Percentiles rank a stretch among this genome's conserved stretches.
Evolutionary conservation across 2,113 vertebrate species (phyloP).

Genomic region (Ptychochromis oligacanthus): DNA sequence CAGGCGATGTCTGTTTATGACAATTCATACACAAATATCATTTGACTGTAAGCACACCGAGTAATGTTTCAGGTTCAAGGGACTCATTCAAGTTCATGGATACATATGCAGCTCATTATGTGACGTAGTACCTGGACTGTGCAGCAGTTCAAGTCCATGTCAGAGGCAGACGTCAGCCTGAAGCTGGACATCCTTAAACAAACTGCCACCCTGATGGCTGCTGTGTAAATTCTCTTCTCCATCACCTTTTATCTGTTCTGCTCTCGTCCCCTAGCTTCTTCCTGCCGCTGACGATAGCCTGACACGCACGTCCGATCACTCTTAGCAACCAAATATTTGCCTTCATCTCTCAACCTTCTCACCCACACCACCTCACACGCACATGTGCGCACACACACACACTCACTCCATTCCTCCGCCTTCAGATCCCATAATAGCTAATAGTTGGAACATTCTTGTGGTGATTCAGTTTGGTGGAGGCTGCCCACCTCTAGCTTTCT

Average conservation of each 20-base stretch:
- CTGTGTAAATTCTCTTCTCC: background rate
- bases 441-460: constrained; percentile 30
- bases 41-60: background rate
- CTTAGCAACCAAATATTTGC: constrained; percentile 47
- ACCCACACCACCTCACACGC: background rate
- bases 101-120: background rate
- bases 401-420: constrained; percentile 13
- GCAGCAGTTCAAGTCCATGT: background rate
- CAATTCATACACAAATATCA: background rate
- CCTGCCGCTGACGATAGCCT: background rate
- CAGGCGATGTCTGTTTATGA: background rate
- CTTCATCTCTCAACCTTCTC: constrained; percentile 4
- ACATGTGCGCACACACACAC: constrained; percentile 12
- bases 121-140: fast-evolving
- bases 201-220: background rate
- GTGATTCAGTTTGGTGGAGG: constrained; percentile 39
- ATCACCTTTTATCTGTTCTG: background rate
- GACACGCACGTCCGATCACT: constrained; percentile 39
- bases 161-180: background rate
- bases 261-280: background rate
- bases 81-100: background rate
- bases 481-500: background rate
- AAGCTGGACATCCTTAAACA: background rate
- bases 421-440: constrained; percentile 16
- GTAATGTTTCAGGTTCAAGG: background rate